Conservation (phyloP, 2,113 vertebrate genomes). For the Phylloscopus trochilus region DNA sequence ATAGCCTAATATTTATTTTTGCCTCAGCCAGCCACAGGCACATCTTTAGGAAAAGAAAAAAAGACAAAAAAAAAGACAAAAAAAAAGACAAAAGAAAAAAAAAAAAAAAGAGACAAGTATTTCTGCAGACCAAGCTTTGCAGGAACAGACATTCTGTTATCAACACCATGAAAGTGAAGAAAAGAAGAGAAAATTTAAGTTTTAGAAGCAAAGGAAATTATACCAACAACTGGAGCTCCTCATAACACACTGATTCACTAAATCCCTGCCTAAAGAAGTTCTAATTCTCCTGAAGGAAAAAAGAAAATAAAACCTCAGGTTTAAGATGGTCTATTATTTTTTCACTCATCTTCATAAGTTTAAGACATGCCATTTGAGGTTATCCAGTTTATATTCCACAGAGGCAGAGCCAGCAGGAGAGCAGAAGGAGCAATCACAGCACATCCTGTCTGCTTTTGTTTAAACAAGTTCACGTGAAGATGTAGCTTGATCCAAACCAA, state of each 20-base stretch:
- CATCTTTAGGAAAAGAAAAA: background rate
- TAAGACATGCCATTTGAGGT: background rate
- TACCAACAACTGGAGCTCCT: background rate
- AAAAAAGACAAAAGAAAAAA: no score
- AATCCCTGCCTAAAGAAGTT: background rate
- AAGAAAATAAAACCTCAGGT: background rate
- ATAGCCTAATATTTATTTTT: background rate
- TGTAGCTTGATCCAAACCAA: background rate
- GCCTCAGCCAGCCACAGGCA: background rate
- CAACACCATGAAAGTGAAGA: background rate
- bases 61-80: background rate
- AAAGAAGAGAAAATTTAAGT: background rate
- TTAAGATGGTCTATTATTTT: background rate
- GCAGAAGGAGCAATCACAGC: background rate
- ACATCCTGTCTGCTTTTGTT: conserved; percentile 11
- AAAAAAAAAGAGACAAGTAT: background rate
- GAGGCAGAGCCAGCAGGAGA: background rate
- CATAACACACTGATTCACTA: background rate
- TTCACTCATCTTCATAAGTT: background rate
- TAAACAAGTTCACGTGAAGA: background rate
- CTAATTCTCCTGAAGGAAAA: background rate
- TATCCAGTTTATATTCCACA: background rate
- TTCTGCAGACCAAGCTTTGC: background rate
- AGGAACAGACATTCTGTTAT: background rate
- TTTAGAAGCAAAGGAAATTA: background rate